These are phyloP conservation scores for Ceyx erithaca DNA, from an alignment of 2,797 vertebrate genomes.

Conservation along the genomic window DNA sequence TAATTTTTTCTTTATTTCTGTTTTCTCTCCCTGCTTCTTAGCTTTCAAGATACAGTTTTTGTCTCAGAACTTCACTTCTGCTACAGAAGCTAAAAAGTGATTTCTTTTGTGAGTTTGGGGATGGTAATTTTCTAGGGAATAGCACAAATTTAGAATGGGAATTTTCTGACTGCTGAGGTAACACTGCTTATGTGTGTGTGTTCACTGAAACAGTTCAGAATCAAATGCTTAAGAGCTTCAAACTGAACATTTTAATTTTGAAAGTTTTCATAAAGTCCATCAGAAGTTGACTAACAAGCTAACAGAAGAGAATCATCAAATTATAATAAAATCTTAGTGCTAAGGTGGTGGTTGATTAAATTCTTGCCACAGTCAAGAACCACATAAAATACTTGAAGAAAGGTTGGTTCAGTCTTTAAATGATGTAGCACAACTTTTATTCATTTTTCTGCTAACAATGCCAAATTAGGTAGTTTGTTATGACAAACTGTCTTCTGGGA, in stretches of 20 bases:
- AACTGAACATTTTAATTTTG: background rate
- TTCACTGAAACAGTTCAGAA: background rate
- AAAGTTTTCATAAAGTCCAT: background rate
- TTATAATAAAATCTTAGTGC: background rate
- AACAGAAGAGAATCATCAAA: background rate
- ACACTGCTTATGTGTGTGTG: background rate
- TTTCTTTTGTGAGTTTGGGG: background rate
- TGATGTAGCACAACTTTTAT: background rate
- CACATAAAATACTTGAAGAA: background rate
- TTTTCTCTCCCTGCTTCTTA: background rate
- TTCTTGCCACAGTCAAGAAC: background rate
- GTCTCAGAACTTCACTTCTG: background rate
- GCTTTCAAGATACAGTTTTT: background rate
- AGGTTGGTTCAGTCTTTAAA: constrained; percentile 23
- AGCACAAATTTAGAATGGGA: background rate
- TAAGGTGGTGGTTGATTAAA: background rate
- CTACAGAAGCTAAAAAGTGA: background rate
- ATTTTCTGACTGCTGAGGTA: background rate
- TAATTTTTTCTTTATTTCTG: background rate
- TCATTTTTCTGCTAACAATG: background rate
- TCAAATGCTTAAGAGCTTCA: background rate
- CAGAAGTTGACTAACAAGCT: background rate
- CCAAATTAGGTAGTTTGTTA: background rate
- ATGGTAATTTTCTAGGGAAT: background rate
- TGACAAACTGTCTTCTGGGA: background rate